Evolutionary conservation across 1,140 invertebrate genomes (phyloP).

Genomic region (Leptonema lineaticorne): DNA sequence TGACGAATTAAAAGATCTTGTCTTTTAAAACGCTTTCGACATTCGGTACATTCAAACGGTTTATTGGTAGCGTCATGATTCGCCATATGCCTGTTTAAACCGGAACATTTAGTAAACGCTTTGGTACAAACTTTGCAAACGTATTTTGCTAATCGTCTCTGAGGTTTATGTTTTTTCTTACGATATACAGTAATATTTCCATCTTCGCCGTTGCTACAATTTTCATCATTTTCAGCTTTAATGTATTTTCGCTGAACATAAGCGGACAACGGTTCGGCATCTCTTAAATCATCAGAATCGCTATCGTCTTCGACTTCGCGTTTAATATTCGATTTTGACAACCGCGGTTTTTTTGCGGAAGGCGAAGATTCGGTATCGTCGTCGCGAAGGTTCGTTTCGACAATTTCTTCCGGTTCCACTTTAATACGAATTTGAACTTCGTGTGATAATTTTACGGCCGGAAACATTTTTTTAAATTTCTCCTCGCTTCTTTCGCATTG

Average conservation of each 20-base stretch:
- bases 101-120: constrained; percentile 30
- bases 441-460: not conserved
- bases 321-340: constrained; percentile 15
- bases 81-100: constrained; percentile 25
- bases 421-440: not conserved
- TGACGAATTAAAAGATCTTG: constrained; percentile 35
- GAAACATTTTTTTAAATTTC: constrained; percentile 11
- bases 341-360: constrained; percentile 34
- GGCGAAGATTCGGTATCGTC: constrained; percentile 28
- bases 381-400: constrained; percentile 10
- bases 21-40: constrained; percentile 44
- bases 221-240: not conserved
- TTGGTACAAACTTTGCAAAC: constrained; percentile 34
- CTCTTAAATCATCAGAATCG: constrained; percentile 19
- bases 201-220: not conserved
- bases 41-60: constrained; percentile 44
- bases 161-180: not conserved
- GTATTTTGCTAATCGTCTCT: not conserved
- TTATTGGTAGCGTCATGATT: constrained; percentile 30
- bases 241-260: constrained; percentile 25
- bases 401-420: constrained; percentile 21
- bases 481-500: constrained; percentile 23
- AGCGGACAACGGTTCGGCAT: constrained; percentile 32
- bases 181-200: not conserved
- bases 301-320: constrained; percentile 17